These are phyloP conservation scores for Adineta ricciae DNA, from an alignment of 2,888 invertebrate species.

Conservation along the genomic window DNA sequence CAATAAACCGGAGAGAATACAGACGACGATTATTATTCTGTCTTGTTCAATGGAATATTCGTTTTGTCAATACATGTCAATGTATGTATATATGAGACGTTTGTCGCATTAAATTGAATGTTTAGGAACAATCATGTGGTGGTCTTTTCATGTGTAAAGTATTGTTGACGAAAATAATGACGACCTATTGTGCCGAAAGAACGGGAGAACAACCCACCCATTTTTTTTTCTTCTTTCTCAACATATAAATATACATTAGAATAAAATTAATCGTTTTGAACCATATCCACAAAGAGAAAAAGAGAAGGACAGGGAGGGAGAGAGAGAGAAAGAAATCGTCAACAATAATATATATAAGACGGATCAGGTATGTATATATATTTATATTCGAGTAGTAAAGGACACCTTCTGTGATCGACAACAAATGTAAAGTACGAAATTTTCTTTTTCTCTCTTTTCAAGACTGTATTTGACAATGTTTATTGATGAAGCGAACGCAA, in stretches of 20 bases:
- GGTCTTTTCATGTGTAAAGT: neutral
- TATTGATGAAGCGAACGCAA: neutral
- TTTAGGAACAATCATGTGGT: constrained; percentile 4
- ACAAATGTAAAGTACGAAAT: neutral
- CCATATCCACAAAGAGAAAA: neutral
- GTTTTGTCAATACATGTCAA: neutral
- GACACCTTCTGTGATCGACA: neutral
- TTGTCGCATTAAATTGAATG: constrained; percentile 9
- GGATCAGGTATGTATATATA: neutral
- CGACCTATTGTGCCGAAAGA: constrained; percentile 13
- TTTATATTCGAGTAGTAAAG: neutral
- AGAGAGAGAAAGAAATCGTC: neutral
- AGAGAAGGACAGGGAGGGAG: neutral
- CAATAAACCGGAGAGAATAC: neutral
- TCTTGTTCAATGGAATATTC: neutral
- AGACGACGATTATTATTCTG: neutral
- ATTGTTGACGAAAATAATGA: constrained; percentile 9
- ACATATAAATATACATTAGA: neutral
- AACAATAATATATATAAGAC: neutral
- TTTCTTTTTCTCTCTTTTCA: neutral
- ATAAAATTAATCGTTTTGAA: constrained; percentile 2
- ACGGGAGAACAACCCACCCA: neutral
- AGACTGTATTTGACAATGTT: neutral
- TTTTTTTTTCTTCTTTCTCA: neutral
- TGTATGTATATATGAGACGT: neutral